Evolutionary conservation across 2,888 invertebrate genomes (phyloP).

Genomic region (Sialis lutaria): DNA sequence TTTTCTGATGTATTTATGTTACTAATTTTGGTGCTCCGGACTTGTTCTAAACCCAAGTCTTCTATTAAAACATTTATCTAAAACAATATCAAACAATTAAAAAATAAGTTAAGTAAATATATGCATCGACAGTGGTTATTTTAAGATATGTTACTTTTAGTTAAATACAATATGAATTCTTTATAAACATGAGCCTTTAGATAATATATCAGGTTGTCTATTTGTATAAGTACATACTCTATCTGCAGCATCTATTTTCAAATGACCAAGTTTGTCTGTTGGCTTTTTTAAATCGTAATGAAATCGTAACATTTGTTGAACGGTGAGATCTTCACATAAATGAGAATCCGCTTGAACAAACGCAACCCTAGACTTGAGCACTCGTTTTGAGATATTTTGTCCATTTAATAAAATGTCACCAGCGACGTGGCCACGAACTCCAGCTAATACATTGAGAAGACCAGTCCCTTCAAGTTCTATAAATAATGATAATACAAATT

Average conservation of each 20-base stretch:
- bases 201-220: too few species aligned
- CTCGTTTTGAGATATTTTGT: slow-evolving; percentile 53
- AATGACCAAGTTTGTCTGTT: slow-evolving; percentile 36
- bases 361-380: slow-evolving; percentile 53
- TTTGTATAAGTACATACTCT: slow-evolving; percentile 31
- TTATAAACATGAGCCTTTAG: too few species aligned
- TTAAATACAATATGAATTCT: slow-evolving; percentile 4
- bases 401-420: slow-evolving; percentile 82
- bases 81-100: slow-evolving; percentile 14
- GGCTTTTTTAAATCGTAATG: slow-evolving; percentile 59
- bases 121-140: background rate
- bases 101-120: too few species aligned
- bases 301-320: slow-evolving; percentile 74
- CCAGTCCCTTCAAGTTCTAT: slow-evolving; percentile 66
- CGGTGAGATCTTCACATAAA: slow-evolving; percentile 73
- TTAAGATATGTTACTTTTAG: too few species aligned
- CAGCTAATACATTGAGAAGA: slow-evolving; percentile 72
- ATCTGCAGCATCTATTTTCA: slow-evolving; percentile 57
- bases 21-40: slow-evolving; percentile 70
- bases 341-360: slow-evolving; percentile 59
- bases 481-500: slow-evolving; percentile 8
- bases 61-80: slow-evolving; percentile 79
- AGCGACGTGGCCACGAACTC: slow-evolving; percentile 35
- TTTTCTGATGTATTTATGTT: slow-evolving; percentile 77
- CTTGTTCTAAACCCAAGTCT: slow-evolving; percentile 80